Percentiles rank a stretch among this genome's conserved stretches.
Evolutionary conservation across 1,140 invertebrate genomes (phyloP).

Genomic region (Telenomus remus): DNA sequence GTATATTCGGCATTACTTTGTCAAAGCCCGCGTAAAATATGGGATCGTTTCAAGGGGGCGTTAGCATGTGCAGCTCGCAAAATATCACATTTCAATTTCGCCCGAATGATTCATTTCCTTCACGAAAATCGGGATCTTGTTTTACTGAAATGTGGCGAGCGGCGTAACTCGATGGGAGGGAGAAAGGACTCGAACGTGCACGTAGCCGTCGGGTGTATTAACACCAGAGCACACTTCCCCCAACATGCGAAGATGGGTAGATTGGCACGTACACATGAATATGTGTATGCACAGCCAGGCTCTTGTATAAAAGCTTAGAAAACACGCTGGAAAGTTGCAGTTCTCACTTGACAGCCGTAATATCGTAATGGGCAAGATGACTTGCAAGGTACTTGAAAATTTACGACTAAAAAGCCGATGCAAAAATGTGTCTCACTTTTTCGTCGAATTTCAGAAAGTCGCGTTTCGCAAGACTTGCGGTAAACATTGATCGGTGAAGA

Average conservation of each 20-base stretch:
- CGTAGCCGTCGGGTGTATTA: slow-evolving; percentile 33
- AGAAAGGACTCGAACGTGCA: slow-evolving; percentile 27
- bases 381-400: slow-evolving; percentile 65
- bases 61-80: slow-evolving; percentile 10
- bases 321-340: slow-evolving; percentile 68
- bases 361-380: slow-evolving; percentile 65
- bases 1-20: slow-evolving; percentile 18
- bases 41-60: not conserved
- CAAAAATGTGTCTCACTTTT: not conserved
- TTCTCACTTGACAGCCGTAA: slow-evolving; percentile 67
- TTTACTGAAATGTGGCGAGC: slow-evolving; percentile 33
- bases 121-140: slow-evolving; percentile 35
- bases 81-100: slow-evolving; percentile 36
- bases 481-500: too few species aligned
- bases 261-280: slow-evolving; percentile 46
- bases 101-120: slow-evolving; percentile 27
- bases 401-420: slow-evolving; percentile 16
- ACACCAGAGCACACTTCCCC: slow-evolving; percentile 37
- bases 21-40: slow-evolving; percentile 28
- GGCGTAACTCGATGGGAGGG: slow-evolving; percentile 9
- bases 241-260: slow-evolving; percentile 52
- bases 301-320: slow-evolving; percentile 70
- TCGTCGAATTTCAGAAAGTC: not conserved
- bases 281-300: slow-evolving; percentile 49
- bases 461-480: too few species aligned